Base-by-base conservation (phyloP, 1,140 invertebrate genomes). In the Mya arenaria region DNA sequence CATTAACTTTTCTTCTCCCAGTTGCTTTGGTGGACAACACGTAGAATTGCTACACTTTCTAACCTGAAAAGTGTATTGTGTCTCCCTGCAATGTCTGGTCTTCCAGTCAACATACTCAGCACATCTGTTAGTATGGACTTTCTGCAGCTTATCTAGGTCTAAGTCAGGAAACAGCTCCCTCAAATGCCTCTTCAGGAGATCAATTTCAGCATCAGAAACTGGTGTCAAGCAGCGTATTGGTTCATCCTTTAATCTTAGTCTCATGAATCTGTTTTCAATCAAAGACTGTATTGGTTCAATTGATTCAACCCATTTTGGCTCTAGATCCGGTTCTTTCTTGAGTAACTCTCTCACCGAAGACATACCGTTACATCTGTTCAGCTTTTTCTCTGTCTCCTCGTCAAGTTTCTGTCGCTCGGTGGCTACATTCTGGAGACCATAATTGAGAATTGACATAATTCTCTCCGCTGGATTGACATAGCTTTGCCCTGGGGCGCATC, bases 391-490 rank as follows among this genome's bases (percentile, higher is more conserved):
- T 48, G 41, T 48, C 41, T 48, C 41, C 10, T 48, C 41, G 19
- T 48, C 41, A 13, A 13, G 41, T 19, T 48, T 48, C 19, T 48
- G 10, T 48, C 41, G 10, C 19, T 48, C 41, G 19, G 41, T 48
- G 41, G 72, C 48, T n/a, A 81, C 62, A 65, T 62, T 69, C 39
- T 85, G 84, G n/a, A 83, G 41, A 32, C 34, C 84, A 8, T 78
- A 13, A 60, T 85, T 85, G n/a, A 81, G 23, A 6, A 83, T 34
- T 1, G 37, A 68, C 74, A 80, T 69, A 17, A 62, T 23, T 17
- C 79, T 68, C 63, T 85, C 82, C 28, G 65, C 69, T 13, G 74
- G 62, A 30, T 77, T 77, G 13, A 52, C 17, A 41, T 56, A 79
- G 19, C 63, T 79, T 17, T 79, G 44, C 13, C 63, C 34, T 39